Evolutionary conservation across 1,140 invertebrate species (phyloP).

Genomic region (Atta texana): DNA sequence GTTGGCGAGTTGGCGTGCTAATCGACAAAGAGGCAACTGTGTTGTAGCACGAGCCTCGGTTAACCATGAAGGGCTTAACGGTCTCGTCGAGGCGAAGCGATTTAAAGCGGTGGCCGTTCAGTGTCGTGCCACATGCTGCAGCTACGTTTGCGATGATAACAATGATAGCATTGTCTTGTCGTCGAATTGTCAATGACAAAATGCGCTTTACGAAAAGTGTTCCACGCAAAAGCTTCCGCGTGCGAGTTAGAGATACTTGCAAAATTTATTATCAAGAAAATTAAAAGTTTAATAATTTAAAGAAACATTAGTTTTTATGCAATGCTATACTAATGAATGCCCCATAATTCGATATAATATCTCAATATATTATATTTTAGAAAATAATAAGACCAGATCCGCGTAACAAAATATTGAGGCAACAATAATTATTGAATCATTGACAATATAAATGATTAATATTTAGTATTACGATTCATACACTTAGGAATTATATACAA

Average conservation of each 20-base stretch:
- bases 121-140: slow-evolving; percentile 51
- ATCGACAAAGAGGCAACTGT: slow-evolving; percentile 77
- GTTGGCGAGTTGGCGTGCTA: slow-evolving; percentile 60
- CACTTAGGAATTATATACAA: background rate
- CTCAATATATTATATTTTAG: background rate
- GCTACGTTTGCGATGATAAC: slow-evolving; percentile 74
- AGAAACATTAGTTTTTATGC: background rate
- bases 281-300: too few species aligned
- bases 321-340: too few species aligned
- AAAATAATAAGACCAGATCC: background rate
- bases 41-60: slow-evolving; percentile 70
- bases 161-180: slow-evolving; percentile 80
- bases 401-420: background rate
- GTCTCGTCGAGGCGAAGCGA: slow-evolving; percentile 67
- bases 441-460: background rate
- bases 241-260: background rate
- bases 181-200: slow-evolving; percentile 59
- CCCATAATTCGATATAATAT: background rate
- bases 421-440: background rate
- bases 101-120: slow-evolving; percentile 67
- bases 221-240: background rate
- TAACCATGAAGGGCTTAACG: slow-evolving; percentile 72
- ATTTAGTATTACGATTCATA: background rate
- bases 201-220: slow-evolving; percentile 24
- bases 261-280: background rate